Conservation (phyloP, 2,113 vertebrate species). For the Chamaetylas fuelleborni region DNA sequence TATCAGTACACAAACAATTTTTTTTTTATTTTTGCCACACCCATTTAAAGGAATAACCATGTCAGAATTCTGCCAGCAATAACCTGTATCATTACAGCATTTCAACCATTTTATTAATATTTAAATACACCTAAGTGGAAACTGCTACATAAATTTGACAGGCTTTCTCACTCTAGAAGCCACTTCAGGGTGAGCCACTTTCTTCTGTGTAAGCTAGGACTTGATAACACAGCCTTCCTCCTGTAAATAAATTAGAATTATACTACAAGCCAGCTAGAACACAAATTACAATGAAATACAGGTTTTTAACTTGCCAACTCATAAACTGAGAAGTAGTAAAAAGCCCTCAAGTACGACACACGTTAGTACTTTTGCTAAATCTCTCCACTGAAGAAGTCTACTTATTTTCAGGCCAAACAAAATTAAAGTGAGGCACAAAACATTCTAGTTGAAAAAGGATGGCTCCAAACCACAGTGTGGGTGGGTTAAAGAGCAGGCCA, state of each 20-base stretch:
- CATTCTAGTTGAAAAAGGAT: neutral
- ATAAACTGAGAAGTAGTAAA: neutral
- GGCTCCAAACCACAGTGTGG: neutral
- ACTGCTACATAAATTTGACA: neutral
- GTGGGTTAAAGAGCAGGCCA: neutral
- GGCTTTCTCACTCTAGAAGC: neutral
- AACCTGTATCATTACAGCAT: neutral
- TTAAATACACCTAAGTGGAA: neutral
- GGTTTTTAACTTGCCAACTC: neutral
- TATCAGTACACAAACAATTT: conserved; percentile 33
- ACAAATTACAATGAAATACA: neutral
- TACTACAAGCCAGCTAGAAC: neutral
- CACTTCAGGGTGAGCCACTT: neutral
- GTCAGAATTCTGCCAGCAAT: neutral
- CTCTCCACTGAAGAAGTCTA: neutral
- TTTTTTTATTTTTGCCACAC: conserved; percentile 19
- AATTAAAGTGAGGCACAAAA: neutral
- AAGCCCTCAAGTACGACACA: neutral
- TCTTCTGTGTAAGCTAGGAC: neutral
- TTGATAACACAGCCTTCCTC: neutral
- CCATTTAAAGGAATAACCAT: conserved; percentile 25
- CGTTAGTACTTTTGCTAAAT: neutral
- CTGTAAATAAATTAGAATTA: neutral
- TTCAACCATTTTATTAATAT: neutral
- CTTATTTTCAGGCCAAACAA: neutral